Evolutionary conservation across 2,888 invertebrate genomes (phyloP).

Genomic region (Zootermopsis nevadensis): DNA sequence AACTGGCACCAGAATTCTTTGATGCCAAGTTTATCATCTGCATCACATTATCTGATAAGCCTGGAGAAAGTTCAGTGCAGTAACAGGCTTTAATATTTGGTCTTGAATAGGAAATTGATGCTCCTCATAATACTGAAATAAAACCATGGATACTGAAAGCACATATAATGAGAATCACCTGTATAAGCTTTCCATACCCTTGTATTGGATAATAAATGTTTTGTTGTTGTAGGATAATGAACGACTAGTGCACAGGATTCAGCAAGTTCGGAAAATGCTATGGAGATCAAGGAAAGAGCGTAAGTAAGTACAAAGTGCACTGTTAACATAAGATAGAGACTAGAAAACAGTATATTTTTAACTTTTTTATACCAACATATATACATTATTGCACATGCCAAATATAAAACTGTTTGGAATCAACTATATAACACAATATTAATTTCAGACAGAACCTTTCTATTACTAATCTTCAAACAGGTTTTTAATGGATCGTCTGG

Average conservation of each 20-base stretch:
- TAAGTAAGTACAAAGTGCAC: constrained; percentile 60
- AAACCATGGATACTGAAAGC: too few relatives aligned
- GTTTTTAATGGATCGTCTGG: constrained; percentile 75
- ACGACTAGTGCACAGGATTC: constrained; percentile 76
- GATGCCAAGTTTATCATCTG: too few relatives aligned
- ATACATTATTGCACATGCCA: constrained; percentile 13
- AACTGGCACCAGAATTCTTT: too few relatives aligned
- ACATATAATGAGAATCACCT: too few relatives aligned
- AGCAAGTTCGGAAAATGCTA: constrained; percentile 76
- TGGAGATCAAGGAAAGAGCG: constrained; percentile 76
- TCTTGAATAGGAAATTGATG: too few relatives aligned
- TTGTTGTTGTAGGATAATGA: constrained; percentile 72
- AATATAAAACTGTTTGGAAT: constrained; percentile 22
- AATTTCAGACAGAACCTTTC: background rate
- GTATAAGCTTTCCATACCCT: too few relatives aligned
- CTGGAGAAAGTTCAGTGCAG: too few relatives aligned
- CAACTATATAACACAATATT: constrained; percentile 14
- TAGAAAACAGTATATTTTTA: background rate
- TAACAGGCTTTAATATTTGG: too few relatives aligned
- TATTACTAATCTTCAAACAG: constrained; percentile 58
- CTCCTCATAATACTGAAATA: too few relatives aligned
- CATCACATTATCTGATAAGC: too few relatives aligned
- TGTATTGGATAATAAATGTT: background rate
- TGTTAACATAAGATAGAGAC: background rate
- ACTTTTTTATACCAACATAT: constrained; percentile 24